Evolutionary conservation across 2,797 vertebrate species (phyloP), one percentile per base, ranked within the genome.

Genomic region (Esox masquinongy): DNA sequence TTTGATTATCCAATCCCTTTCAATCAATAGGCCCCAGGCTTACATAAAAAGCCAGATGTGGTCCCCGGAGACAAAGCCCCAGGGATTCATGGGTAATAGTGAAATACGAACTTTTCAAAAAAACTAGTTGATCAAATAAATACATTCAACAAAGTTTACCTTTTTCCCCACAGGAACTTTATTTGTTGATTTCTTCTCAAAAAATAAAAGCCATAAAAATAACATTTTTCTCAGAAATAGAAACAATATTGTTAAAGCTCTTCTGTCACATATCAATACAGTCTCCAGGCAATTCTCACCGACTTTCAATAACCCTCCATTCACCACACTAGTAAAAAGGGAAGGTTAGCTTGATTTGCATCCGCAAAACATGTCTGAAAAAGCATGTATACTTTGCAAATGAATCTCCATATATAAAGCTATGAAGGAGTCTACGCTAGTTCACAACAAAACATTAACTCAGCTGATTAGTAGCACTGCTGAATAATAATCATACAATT

Each of bases 201-300:
- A 83, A 87, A 91, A 86, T 84, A 82, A 86, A 87, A 82, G 79
- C 39, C 83, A 85, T 84, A 84, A 88, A 92, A 90, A 89, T 83
- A 89, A 86, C 53, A 89, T 71, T 73, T 83, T 22, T 83, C 73
- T 84, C 70, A 72, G 68, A 83, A 82, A 80, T 59, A 74, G 80
- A 79, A 49, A 68, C 43, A 75, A 81, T 50, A 1, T 0, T 67
- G 79, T 84, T 88, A 88, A 91, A 92, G 82, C 85, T 80, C 77
- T 83, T 88, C 77, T 74, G 43, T 29, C 15, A 19, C 0, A 11
- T 68, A 7, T 68, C 9, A n/a, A 43, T 68, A n/a, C 7, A 68
- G 67, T 36, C 31, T 66, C 9, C 15, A 34, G 16, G 11, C 2
- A 5, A 11, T 47, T 47, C 12, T 2, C 43, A 11, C 1, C 6